Evolutionary conservation across 2,888 invertebrate species (phyloP).

Genomic region (Ichneumoninae sp.): DNA sequence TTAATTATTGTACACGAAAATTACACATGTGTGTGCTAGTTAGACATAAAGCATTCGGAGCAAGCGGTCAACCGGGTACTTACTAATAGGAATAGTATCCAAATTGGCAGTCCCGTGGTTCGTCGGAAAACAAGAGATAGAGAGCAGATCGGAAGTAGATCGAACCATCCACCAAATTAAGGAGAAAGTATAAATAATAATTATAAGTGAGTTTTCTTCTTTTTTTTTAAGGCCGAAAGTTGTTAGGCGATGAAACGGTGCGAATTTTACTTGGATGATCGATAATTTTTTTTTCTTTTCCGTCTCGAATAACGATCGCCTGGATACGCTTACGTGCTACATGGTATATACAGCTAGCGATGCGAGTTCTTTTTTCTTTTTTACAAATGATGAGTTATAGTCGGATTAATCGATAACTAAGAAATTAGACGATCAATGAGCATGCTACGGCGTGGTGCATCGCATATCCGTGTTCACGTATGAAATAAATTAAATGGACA

Average conservation of each 20-base stretch:
- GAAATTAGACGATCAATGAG: conserved; percentile 15
- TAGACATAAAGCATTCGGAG: conserved; percentile 52
- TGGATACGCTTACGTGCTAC: conserved; percentile 11
- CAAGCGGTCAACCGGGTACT: conserved; percentile 78
- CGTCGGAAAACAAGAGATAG: conserved; percentile 69
- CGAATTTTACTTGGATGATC: conserved; percentile 2
- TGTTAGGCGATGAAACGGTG: conserved; percentile 4
- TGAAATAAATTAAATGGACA: conserved; percentile 22
- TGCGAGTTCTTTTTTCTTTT: background rate
- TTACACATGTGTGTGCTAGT: conserved; percentile 34
- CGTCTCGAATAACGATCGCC: conserved; percentile 1
- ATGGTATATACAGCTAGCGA: background rate
- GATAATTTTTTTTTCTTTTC: conserved; percentile 3
- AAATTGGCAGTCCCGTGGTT: conserved; percentile 61
- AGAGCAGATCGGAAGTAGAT: conserved; percentile 79
- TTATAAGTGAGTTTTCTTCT: conserved; percentile 60
- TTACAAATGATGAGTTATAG: background rate
- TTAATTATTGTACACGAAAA: conserved; percentile 18
- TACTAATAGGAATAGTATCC: conserved; percentile 78
- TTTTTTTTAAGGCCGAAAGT: conserved; percentile 20
- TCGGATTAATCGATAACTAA: background rate
- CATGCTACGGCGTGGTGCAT: conserved; percentile 49
- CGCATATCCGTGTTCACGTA: conserved; percentile 2
- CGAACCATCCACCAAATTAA: conserved; percentile 83
- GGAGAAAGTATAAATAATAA: conserved; percentile 79